Percentiles rank a stretch among this genome's conserved stretches.
Evolutionary conservation across 1,140 invertebrate genomes (phyloP).

Genomic region (Scaptomyza graminum): DNA sequence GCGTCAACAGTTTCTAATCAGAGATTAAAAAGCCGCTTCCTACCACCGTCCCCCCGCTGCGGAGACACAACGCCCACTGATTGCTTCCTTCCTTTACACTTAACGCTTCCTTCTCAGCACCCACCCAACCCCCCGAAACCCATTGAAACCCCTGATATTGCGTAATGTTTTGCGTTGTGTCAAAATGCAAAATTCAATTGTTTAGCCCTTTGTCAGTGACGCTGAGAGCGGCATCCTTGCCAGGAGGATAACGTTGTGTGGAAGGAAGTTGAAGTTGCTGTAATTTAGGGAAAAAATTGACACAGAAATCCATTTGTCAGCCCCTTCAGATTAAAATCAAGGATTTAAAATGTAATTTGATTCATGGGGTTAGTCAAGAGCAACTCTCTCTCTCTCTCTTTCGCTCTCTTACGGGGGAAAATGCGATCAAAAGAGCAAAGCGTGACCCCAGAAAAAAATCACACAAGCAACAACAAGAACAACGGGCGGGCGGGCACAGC

Average conservation of each 20-base stretch:
- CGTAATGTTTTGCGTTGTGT: conserved; percentile 51
- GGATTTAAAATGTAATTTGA: conserved; percentile 84
- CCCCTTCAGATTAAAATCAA: conserved; percentile 83
- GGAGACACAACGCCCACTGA: conserved; percentile 56
- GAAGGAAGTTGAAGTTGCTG: conserved; percentile 27
- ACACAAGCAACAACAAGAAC: conserved; percentile 46
- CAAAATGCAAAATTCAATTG: conserved; percentile 83
- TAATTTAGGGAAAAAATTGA: conserved; percentile 71
- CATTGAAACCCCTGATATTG: conserved; percentile 7
- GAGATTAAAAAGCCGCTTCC: conserved; percentile 75
- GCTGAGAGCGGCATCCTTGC: too few species aligned
- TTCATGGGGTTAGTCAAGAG: conserved; percentile 58
- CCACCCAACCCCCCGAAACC: background rate
- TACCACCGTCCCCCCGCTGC: conserved; percentile 25
- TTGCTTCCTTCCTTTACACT: conserved; percentile 50
- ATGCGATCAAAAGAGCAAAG: conserved; percentile 76
- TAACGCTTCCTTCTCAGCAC: background rate
- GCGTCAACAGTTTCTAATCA: conserved; percentile 76
- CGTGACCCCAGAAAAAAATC: conserved; percentile 79
- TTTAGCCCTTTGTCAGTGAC: conserved; percentile 66
- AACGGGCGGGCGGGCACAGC: conserved; percentile 9
- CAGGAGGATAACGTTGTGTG: conserved; percentile 12
- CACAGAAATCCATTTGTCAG: conserved; percentile 83
- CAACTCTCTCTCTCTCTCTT: background rate
- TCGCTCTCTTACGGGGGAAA: conserved; percentile 2